Conservation (phyloP, 2,113 vertebrate genomes). For the Amblyornis subalaris region DNA sequence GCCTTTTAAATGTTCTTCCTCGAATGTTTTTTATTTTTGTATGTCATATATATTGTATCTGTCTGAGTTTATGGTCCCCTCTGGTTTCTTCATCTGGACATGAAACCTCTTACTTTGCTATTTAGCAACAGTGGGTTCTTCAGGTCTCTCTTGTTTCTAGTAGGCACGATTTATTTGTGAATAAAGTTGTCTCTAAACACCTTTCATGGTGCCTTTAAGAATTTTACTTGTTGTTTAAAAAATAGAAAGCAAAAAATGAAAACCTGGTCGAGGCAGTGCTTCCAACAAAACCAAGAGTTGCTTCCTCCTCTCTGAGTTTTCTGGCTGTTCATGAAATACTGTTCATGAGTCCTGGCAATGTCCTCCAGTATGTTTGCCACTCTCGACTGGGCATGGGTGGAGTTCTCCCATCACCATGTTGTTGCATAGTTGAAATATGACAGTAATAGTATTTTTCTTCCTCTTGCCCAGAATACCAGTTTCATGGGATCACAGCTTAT, state of each 20-base stretch:
- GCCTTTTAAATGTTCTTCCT: not conserved
- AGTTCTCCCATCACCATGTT: not conserved
- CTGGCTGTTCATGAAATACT: not conserved
- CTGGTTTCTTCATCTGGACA: not conserved
- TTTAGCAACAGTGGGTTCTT: not conserved
- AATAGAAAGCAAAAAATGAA: not conserved
- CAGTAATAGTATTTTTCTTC: not conserved
- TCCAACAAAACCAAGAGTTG: not conserved
- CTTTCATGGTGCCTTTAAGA: not conserved
- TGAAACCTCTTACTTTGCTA: not conserved
- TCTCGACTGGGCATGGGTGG: not conserved
- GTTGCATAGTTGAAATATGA: not conserved
- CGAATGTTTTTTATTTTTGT: not conserved
- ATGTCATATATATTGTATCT: not conserved
- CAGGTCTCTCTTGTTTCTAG: not conserved
- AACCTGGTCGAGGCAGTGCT: not conserved
- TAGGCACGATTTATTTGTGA: not conserved
- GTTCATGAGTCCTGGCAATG: not conserved
- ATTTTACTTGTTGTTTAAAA: not conserved
- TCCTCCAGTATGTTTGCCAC: not conserved
- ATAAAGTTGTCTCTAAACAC: not conserved
- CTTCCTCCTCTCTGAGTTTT: not conserved
- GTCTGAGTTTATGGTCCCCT: not conserved
- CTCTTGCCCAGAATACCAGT: not conserved
- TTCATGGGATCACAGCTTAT: not conserved